Evolutionary conservation across 2,888 invertebrate species (phyloP), one percentile per base, ranked within the genome.

Genomic region (Pristionchus japonicus): DNA sequence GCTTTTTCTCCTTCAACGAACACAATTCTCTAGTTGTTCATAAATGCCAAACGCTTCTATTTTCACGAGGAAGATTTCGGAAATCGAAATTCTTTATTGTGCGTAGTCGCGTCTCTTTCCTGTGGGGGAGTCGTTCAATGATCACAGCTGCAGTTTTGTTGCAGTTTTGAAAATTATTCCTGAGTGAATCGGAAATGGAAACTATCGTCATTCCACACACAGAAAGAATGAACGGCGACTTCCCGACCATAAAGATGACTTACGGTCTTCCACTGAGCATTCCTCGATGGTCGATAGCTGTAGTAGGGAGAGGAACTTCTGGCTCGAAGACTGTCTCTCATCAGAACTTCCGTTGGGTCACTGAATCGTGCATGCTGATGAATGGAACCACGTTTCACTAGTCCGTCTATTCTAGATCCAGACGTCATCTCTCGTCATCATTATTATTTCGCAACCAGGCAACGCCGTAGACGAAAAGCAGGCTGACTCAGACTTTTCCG

Each of bases 271-370:
- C 74, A 74, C n/a, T 74, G 74, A 2, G 40, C 43, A 40, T 74
- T 74, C n/a, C 74, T 74, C n/a, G 74, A 74, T 37, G 74, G 74
- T 37, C 74, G 74, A 43, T 74, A 74, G 40, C 40, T 74, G 74
- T 40, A 74, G 74, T 40, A 74, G 40, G 74, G 52, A 7, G 52
- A 40, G 15, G 74, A 34, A 37, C 34, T 34, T 20, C 70, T 13
- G 9, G n/a, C n/a, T 17, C 74, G 37, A 6, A 74, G 37, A 15
- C 31, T 31, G 34, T 74, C 74, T 2, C 74, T 40, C 74, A 74
- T 74, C 2, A 74, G 40, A 40, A 74, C 74, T n/a, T 74, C 74
- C 74, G 74, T 74, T n/a, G 74, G 74, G 23, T 74, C 74, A 74
- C 74, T 74, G 74, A 37, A 74, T 9, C n/a, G n/a, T 27, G 6